These are phyloP conservation scores for Potamarius usumacintae DNA, from an alignment of 2,113 vertebrate genomes.

Conservation along the genomic window DNA sequence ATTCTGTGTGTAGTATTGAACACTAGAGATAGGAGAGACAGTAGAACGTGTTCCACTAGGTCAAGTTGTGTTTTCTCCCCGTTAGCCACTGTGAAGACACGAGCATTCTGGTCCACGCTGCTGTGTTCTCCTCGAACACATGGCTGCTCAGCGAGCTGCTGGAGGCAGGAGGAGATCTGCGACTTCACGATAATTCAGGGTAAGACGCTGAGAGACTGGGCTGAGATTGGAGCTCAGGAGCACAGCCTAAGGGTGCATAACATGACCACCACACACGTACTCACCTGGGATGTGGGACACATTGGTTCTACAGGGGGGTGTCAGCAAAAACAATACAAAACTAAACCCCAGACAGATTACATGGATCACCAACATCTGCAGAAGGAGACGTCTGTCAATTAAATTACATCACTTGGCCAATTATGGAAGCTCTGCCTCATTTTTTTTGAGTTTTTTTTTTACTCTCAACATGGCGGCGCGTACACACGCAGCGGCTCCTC, in stretches of 20 bases:
- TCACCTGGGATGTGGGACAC: neutral
- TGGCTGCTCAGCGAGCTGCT: conserved; percentile 78
- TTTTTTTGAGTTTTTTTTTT: too few species aligned
- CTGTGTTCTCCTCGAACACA: conserved; percentile 80
- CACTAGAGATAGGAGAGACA: neutral
- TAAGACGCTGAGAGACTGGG: conserved; percentile 75
- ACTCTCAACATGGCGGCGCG: too few species aligned
- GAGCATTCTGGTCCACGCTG: conserved; percentile 85
- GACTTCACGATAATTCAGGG: conserved; percentile 76
- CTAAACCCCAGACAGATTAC: neutral
- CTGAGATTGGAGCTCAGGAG: conserved; percentile 73
- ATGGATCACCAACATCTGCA: neutral
- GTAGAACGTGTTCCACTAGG: neutral
- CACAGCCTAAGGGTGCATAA: conserved; percentile 67
- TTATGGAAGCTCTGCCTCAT: too few species aligned
- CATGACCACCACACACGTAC: neutral
- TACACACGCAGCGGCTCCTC: too few species aligned
- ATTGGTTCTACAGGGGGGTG: neutral
- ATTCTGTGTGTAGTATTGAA: neutral
- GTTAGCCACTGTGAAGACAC: conserved; percentile 79
- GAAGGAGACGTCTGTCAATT: neutral
- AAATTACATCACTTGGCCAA: neutral
- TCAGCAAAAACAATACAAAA: neutral
- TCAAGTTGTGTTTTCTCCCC: neutral
- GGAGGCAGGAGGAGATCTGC: conserved; percentile 82